Conservation (phyloP, 2,113 vertebrate species). For the Dicerorhinus sumatrensis region DNA sequence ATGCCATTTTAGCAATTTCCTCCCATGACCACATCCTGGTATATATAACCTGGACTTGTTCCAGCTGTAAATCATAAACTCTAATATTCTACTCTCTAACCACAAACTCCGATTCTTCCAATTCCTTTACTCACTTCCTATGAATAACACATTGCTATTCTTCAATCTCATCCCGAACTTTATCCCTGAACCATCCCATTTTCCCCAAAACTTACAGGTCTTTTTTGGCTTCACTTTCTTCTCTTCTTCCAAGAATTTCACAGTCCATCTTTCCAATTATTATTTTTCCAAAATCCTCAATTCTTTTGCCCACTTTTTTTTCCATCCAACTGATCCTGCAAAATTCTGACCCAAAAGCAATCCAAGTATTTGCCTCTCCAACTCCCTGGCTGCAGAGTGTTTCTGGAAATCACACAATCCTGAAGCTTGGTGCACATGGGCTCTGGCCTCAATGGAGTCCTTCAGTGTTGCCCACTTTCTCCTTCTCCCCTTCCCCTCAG, state of each 20-base stretch:
- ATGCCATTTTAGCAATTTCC: not conserved
- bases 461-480: not conserved
- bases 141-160: not conserved
- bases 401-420: not conserved
- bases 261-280: not conserved
- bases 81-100: not conserved
- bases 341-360: not conserved
- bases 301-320: not conserved
- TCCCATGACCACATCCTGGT: not conserved
- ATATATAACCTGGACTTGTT: not conserved
- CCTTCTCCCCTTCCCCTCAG: not conserved
- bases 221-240: slow-evolving; percentile 33
- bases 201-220: not conserved
- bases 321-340: not conserved
- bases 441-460: not conserved
- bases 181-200: not conserved
- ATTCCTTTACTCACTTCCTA: not conserved
- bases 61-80: not conserved
- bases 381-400: not conserved
- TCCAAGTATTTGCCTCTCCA: not conserved
- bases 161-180: not conserved
- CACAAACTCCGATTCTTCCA: not conserved
- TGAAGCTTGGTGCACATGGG: not conserved
- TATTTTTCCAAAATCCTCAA: not conserved
- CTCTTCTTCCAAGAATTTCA: slow-evolving; percentile 1